phyloP scores from a whole-genome alignment of 2,797 vertebrate genomes.

The Pantherophis alleghaniensis region DNA sequence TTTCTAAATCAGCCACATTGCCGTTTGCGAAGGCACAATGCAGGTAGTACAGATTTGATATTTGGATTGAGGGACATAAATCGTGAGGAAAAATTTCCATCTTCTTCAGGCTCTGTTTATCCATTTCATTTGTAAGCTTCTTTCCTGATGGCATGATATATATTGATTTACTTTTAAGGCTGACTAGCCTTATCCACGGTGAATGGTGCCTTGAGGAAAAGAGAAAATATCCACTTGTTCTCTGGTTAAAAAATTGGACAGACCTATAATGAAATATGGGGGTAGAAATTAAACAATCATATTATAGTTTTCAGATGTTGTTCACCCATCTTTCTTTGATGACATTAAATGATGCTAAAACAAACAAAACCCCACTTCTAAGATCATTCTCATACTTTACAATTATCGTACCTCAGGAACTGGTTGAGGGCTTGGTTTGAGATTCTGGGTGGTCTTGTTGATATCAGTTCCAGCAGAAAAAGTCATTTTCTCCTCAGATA shows the following conservation, averaged over 20 bases:
- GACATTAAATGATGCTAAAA: background rate
- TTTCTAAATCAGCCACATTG: background rate
- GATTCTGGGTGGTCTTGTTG: background rate
- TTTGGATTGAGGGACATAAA: background rate
- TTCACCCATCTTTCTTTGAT: background rate
- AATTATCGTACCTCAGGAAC: background rate
- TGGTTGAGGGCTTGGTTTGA: background rate
- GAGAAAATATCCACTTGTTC: conserved; percentile 15
- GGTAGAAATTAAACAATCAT: background rate
- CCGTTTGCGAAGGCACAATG: background rate
- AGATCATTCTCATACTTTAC: background rate
- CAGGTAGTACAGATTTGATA: background rate
- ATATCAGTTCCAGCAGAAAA: background rate
- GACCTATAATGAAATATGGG: conserved; percentile 19
- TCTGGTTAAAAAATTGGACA: background rate
- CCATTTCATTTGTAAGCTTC: conserved; percentile 13
- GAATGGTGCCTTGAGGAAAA: conserved; percentile 14
- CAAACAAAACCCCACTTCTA: background rate
- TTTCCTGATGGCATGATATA: conserved; percentile 20
- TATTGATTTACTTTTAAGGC: conserved; percentile 35
- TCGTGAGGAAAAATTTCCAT: background rate
- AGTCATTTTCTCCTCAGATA: background rate
- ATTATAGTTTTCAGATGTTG: background rate
- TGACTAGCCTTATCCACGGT: conserved; percentile 15
- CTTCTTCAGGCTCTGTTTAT: conserved; percentile 12